Evolutionary conservation across 2,888 invertebrate species (phyloP), one percentile per base, ranked within the genome.

Genomic region (Chrysolina oricalcia): DNA sequence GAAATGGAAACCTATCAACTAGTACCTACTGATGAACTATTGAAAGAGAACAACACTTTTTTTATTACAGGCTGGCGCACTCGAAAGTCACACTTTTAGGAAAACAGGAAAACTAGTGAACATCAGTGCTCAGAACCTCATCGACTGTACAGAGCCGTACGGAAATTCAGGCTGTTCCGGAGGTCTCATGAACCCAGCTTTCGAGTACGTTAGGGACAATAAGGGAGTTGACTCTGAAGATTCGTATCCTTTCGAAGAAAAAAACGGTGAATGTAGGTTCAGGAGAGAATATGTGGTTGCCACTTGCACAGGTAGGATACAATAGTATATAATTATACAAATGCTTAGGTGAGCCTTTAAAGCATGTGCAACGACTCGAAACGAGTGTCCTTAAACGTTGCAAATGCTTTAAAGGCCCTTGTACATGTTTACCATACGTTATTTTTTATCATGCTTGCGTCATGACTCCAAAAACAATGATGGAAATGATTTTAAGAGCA

Each of bases 101-200:
- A 91, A 91, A 86, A 90, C 89, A 19, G 90, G 90, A 8, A 86
- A 88, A 59, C 85, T 92, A 21, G 88, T 89, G 5, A 90, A 91
- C 40, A 85, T 92, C 13, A 91, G 91, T 78, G 90, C 91, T 75
- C 92, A 92, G 82, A 91, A 92, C 83, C 85, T 92, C 46, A 87
- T 92, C 40, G 92, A 92, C 82, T 92, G 92, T 81, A 89, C 90
- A 1, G 83, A 79, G n/a, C 84, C 87, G 1, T 90, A 89, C 76
- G 90, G 89, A 11, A 91, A 91, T 81, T 84, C 88, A 48, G 92
- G 91, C 1, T 92, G 92, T 81, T 84, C 88, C 46, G 92, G 92
- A 17, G 92, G 91, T 43, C 83, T 89, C 23, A 90, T 91, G 90
- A 89, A 90, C 78, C 87, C 88, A 15, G 90, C 90, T 23, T 91